Conservation (phyloP, 2,113 vertebrate genomes). For the Microcebus ravelobensis region DNA sequence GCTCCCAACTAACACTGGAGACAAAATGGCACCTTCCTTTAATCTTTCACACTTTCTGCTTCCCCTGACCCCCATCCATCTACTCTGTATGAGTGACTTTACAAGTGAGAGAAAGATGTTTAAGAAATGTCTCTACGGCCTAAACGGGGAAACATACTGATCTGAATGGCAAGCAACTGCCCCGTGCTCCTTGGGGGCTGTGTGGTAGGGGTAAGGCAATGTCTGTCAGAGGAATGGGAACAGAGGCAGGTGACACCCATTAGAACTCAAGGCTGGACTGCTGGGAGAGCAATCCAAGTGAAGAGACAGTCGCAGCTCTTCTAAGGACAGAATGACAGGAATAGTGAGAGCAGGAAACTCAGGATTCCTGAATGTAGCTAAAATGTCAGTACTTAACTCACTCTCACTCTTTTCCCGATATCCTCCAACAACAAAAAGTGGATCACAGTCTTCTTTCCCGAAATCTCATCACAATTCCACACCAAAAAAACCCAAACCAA, state of each 20-base stretch:
- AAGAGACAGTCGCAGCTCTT: not conserved
- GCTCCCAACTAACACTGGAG: not conserved
- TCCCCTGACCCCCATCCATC: not conserved
- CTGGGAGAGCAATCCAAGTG: not conserved
- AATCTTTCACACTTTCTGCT: not conserved
- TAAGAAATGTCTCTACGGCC: not conserved
- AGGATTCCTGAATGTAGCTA: not conserved
- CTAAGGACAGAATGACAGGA: not conserved
- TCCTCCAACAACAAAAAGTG: not conserved
- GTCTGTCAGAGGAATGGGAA: not conserved
- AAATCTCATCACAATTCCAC: not conserved
- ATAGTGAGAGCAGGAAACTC: fast-evolving
- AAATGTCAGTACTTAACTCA: not conserved
- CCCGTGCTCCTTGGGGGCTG: not conserved
- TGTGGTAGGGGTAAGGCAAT: not conserved
- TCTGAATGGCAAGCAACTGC: not conserved
- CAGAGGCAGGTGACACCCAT: too few relatives aligned
- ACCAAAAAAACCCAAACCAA: not conserved
- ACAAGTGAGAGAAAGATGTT: not conserved
- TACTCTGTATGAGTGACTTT: not conserved
- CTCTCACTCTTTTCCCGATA: not conserved
- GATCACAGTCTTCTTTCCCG: not conserved
- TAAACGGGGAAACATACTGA: not conserved
- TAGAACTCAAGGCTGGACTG: not conserved
- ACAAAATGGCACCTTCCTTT: not conserved